Evolutionary conservation across 1,140 invertebrate species (phyloP).

Genomic region (Cydia strobilella): DNA sequence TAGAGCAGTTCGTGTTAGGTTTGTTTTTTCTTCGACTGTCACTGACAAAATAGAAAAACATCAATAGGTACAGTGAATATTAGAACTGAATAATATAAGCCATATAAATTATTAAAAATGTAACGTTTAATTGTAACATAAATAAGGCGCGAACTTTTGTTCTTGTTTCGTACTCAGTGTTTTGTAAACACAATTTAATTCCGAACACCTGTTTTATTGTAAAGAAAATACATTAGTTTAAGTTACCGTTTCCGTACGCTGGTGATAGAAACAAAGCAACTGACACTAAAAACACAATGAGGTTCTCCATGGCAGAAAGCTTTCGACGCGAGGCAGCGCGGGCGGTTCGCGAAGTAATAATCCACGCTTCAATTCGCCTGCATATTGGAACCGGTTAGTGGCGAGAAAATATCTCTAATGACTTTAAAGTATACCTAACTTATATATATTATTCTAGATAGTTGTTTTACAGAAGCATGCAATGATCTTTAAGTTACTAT

Average conservation of each 20-base stretch:
- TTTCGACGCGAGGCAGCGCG: conserved; percentile 47
- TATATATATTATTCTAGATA: conserved; percentile 4
- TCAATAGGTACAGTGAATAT: too few relatives aligned
- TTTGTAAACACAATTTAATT: too few relatives aligned
- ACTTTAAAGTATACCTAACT: background rate
- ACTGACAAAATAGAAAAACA: background rate
- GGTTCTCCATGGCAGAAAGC: conserved; percentile 18
- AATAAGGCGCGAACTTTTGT: too few relatives aligned
- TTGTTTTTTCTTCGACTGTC: conserved; percentile 31
- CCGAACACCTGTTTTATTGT: too few relatives aligned
- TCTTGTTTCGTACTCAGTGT: too few relatives aligned
- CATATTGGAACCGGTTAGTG: conserved; percentile 64
- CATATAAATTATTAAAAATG: too few relatives aligned
- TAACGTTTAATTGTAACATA: too few relatives aligned
- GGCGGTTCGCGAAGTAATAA: conserved; percentile 55
- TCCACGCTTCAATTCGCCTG: conserved; percentile 55
- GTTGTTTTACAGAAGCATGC: background rate
- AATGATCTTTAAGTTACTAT: too few relatives aligned
- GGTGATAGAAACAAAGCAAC: background rate
- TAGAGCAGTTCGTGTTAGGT: conserved; percentile 34
- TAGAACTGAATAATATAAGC: too few relatives aligned
- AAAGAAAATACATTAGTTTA: background rate
- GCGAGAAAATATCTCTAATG: conserved; percentile 48
- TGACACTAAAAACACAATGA: conserved; percentile 6
- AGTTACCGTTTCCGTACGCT: conserved; percentile 11